Percentiles rank a stretch among this genome's conserved stretches.
Conservation (phyloP, 1,140 invertebrate species). For the Drosophila saltans region DNA sequence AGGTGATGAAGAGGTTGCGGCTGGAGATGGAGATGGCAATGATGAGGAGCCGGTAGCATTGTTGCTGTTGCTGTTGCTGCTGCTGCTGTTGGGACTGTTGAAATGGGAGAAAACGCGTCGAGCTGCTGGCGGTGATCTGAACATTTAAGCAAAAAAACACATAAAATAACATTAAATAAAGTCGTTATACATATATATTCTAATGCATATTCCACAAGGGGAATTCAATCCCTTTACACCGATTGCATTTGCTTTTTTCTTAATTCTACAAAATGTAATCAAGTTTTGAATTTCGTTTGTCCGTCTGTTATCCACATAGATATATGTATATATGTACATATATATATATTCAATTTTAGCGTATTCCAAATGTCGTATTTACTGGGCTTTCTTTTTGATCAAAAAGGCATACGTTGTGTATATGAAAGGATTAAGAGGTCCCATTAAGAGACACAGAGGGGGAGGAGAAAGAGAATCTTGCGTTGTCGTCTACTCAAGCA, state of each 20-base stretch:
- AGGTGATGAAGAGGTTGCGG: constrained; percentile 4
- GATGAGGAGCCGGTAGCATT: background rate
- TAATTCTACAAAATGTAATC: no score
- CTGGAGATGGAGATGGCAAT: constrained; percentile 36
- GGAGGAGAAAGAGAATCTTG: background rate
- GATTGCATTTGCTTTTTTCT: no score
- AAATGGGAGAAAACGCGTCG: constrained; percentile 59
- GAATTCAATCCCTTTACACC: no score
- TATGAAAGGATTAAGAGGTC: background rate
- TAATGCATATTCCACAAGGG: no score
- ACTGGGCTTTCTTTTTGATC: no score
- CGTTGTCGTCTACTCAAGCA: background rate
- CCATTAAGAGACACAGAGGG: background rate
- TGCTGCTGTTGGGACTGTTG: background rate
- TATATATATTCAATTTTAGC: background rate
- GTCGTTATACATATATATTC: no score
- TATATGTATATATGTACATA: background rate
- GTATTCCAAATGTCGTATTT: background rate
- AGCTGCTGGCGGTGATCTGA: constrained; percentile 76
- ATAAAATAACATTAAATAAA: background rate
- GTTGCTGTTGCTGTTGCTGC: no score
- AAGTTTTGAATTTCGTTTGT: no score
- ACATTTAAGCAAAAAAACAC: background rate
- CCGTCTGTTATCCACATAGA: background rate
- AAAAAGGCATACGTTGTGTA: background rate